These are phyloP conservation scores for Oncorhynchus tshawytscha DNA, from an alignment of 2,113 vertebrate species.

Conservation along the genomic window DNA sequence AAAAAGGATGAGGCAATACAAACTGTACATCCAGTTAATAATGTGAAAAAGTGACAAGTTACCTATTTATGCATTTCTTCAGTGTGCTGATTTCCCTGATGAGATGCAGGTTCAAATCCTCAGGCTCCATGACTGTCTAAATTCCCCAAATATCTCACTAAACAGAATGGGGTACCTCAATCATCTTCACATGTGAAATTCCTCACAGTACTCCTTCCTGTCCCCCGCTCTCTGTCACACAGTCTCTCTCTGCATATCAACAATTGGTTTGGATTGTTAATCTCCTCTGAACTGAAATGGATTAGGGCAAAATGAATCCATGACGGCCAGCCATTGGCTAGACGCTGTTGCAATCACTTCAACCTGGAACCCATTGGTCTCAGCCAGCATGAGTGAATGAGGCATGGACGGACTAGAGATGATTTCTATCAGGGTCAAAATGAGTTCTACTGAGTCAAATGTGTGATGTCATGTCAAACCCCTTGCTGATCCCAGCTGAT, in stretches of 20 bases:
- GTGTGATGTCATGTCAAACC: not conserved
- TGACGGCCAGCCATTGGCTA: not conserved
- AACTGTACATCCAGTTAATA: too few relatives aligned
- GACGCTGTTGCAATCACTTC: slow-evolving; percentile 4
- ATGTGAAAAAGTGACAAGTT: not conserved
- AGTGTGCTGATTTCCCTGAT: not conserved
- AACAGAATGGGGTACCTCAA: not conserved
- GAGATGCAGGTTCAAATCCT: not conserved
- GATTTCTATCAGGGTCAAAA: not conserved
- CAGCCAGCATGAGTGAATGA: slow-evolving; percentile 6
- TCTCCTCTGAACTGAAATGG: slow-evolving; percentile 18
- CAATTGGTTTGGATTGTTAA: slow-evolving; percentile 20
- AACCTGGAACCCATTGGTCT: slow-evolving; percentile 10
- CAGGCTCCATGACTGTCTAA: not conserved
- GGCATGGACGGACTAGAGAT: slow-evolving; percentile 16
- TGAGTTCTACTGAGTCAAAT: not conserved
- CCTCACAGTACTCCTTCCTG: not conserved
- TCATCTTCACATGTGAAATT: not conserved
- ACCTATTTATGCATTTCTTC: not conserved
- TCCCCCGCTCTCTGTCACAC: not conserved
- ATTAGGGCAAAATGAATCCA: slow-evolving; percentile 24
- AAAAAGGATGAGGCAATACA: too few relatives aligned
- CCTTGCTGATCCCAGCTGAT: not conserved
- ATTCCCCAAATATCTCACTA: not conserved
- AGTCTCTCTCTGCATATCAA: slow-evolving; percentile 8